These are phyloP conservation scores for Mirza zaza DNA, from an alignment of 2,113 vertebrate genomes.

Conservation along the genomic window DNA sequence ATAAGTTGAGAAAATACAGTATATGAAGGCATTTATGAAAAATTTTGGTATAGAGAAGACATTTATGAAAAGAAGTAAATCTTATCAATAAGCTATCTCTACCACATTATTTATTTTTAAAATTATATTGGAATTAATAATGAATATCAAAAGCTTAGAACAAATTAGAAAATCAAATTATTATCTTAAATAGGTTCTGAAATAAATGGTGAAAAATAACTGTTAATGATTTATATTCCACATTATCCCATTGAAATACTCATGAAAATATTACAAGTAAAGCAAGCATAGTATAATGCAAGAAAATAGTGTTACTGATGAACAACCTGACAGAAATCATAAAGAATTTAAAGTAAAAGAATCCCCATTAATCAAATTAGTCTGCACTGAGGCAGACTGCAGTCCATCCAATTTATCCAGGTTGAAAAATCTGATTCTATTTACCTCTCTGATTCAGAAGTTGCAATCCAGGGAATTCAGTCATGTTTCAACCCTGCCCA, in stretches of 20 bases:
- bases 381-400: background rate
- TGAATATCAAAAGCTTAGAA: background rate
- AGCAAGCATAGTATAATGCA: background rate
- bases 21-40: background rate
- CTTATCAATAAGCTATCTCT: background rate
- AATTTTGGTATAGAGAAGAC: background rate
- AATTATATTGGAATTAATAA: background rate
- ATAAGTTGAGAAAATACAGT: background rate
- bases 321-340: background rate
- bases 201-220: background rate
- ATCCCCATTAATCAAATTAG: background rate
- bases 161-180: background rate
- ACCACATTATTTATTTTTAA: background rate
- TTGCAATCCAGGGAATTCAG: background rate
- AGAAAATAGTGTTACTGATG: background rate
- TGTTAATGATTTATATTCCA: background rate
- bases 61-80: background rate
- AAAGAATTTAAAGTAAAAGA: background rate
- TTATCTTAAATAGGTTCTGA: background rate
- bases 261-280: conserved; percentile 5
- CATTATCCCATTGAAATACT: background rate
- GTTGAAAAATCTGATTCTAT: background rate
- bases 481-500: background rate
- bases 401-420: too few relatives aligned
- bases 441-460: background rate